A percentile compares a stretch with the other conserved stretches of the same genome.
Conservation (phyloP, 2,888 invertebrate genomes). For the Pterostichus niger region DNA sequence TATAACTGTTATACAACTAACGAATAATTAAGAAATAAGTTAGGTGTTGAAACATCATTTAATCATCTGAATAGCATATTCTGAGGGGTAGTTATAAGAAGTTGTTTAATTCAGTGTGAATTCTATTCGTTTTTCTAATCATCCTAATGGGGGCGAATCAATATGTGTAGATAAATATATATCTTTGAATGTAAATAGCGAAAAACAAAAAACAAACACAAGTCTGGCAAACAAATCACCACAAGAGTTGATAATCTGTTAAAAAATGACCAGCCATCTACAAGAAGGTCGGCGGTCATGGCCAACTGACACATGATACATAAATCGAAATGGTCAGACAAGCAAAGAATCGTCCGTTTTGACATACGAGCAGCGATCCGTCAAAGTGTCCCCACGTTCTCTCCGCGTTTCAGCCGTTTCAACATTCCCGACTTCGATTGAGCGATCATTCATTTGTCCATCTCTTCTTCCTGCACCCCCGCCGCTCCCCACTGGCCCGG, state of each 20-base stretch:
- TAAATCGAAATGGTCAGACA: conserved; percentile 65
- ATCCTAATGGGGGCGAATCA: background rate
- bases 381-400: conserved; percentile 61
- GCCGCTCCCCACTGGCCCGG: background rate
- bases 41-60: no score
- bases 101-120: no score
- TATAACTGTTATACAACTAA: no score
- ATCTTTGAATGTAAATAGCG: conserved; percentile 23
- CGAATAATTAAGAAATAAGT: no score
- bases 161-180: conserved; percentile 9
- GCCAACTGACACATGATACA: conserved; percentile 58
- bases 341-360: conserved; percentile 58
- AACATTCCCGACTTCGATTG: conserved; percentile 36
- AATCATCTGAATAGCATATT: no score
- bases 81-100: no score
- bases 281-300: conserved; percentile 60
- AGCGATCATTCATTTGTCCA: conserved; percentile 66
- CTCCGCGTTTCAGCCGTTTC: background rate
- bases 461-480: conserved; percentile 10
- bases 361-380: conserved; percentile 60
- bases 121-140: no score
- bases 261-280: conserved; percentile 50
- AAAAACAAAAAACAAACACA: conserved; percentile 26
- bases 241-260: conserved; percentile 46
- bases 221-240: conserved; percentile 24